Base-by-base conservation (phyloP, 2,113 vertebrate species). In the Antigone vipio region DNA sequence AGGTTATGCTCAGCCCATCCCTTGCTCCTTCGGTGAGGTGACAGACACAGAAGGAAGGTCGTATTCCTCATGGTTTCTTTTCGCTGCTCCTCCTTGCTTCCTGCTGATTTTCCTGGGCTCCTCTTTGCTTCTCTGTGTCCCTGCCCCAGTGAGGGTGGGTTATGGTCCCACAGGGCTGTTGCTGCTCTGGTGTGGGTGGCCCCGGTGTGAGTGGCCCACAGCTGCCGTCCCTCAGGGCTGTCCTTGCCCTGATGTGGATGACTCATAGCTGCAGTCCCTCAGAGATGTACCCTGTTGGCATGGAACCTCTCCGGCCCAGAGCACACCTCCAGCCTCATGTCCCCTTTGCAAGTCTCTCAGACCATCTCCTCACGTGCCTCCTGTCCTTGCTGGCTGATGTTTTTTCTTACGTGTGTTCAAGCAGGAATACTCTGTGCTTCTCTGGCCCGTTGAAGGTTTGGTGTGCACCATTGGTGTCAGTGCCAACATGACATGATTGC, bases 401-500 rank as follows among this genome's bases (percentile, higher is more conserved):
- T 68, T 15, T 49, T 34, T 50, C 64, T 60, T 26, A 3, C 0
- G 0, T 67, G 17, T 71, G 19, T 53, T 71, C 29, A 32, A 74
- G 64, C 11, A 66, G 77, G 34, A 47, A 34, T 56, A 7, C 29
- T 58, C 21, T n/a, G 20, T 56, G 32, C 42, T 58, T 0, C 44
- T 34, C 20, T 47, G 52, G n/a, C 21, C 40, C 7, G 2, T 7
- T 75, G 56, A 67, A 75, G 38, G 23, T 71, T 87, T 85, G 30
- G 18, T 40, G 35, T 6, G 1, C 7, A 2, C 4, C 11, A 2
- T 9, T 2, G 1, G 26, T 56, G 44, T 80, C 35, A 18, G n/a
- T 72, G 71, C 38, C n/a, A 50, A 18, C 0, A 1, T 15, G 47
- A 16, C 4, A 0, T 6, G 21, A 64, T 10, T n/a, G 9, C 27